Percentiles rank a stretch among this genome's conserved stretches.
Evolutionary conservation across 2,888 invertebrate species (phyloP).

Genomic region (Thereva unica): DNA sequence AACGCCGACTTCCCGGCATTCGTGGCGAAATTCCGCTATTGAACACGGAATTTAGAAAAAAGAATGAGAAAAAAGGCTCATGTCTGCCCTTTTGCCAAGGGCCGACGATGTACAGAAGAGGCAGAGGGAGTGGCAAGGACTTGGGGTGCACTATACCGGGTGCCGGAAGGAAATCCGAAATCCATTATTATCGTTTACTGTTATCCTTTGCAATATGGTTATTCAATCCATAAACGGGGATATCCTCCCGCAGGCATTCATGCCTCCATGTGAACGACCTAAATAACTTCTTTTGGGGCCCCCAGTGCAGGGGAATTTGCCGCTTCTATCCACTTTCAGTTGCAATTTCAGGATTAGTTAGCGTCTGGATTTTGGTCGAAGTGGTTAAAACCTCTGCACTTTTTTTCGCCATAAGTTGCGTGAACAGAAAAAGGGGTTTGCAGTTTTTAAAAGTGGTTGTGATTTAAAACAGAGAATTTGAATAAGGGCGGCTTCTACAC

Average conservation of each 20-base stretch:
- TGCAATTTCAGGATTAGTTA: conserved; percentile 19
- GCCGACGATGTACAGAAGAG: too few species aligned
- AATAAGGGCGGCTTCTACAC: neutral
- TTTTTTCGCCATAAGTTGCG: too few species aligned
- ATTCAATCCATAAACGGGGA: conserved; percentile 11
- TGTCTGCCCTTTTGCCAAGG: too few species aligned
- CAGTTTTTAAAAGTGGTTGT: neutral
- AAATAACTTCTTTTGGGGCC: conserved; percentile 47
- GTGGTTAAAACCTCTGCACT: too few species aligned
- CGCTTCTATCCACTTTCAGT: neutral
- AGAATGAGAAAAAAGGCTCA: too few species aligned
- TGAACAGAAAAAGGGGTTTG: neutral
- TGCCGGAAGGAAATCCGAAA: neutral
- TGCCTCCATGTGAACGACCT: conserved; percentile 56
- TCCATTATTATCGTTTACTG: conserved; percentile 13
- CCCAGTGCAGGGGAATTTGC: conserved; percentile 20
- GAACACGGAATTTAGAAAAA: too few species aligned
- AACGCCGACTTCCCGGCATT: too few species aligned
- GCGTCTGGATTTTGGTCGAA: neutral
- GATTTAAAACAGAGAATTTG: neutral
- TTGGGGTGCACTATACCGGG: too few species aligned
- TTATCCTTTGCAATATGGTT: neutral
- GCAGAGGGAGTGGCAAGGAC: too few species aligned
- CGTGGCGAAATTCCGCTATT: too few species aligned
- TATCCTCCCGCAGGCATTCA: neutral